Percentiles rank a stretch among this genome's conserved stretches.
Evolutionary conservation across 2,888 invertebrate genomes (phyloP).

Genomic region (Mechanitis mazaeus): DNA sequence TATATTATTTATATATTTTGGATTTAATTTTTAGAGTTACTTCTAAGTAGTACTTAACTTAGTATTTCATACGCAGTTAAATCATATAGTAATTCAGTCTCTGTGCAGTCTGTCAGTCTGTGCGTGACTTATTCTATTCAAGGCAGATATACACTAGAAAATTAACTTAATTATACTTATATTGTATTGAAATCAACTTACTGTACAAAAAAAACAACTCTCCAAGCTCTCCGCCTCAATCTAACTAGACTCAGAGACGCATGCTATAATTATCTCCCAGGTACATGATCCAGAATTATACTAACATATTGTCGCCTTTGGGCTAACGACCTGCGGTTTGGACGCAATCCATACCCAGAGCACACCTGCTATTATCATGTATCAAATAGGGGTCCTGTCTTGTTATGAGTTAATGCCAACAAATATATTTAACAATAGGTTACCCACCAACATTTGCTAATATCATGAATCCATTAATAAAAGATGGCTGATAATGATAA

Average conservation of each 20-base stretch:
- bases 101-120: too few species aligned
- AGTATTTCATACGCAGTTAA: too few species aligned
- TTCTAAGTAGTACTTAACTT: too few species aligned
- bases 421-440: not conserved
- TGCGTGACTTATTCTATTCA: too few species aligned
- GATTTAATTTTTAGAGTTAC: too few species aligned
- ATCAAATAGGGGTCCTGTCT: not conserved
- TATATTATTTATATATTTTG: too few species aligned
- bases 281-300: conserved; percentile 12
- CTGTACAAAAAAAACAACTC: not conserved
- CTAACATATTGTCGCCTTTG: conserved; percentile 16
- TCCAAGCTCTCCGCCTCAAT: not conserved
- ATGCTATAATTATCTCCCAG: conserved; percentile 18
- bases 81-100: too few species aligned
- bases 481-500: not conserved
- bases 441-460: not conserved
- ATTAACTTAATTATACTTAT: too few species aligned
- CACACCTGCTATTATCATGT: conserved; percentile 25
- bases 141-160: too few species aligned
- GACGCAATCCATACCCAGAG: conserved; percentile 25
- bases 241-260: conserved; percentile 12
- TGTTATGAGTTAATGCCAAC: not conserved
- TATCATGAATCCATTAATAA: conserved; percentile 13
- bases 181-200: too few species aligned
- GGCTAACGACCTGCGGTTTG: conserved; percentile 27